Evolutionary conservation across 2,797 vertebrate genomes (phyloP), one percentile per base, ranked within the genome.

Genomic region (Myripristis murdjan): DNA sequence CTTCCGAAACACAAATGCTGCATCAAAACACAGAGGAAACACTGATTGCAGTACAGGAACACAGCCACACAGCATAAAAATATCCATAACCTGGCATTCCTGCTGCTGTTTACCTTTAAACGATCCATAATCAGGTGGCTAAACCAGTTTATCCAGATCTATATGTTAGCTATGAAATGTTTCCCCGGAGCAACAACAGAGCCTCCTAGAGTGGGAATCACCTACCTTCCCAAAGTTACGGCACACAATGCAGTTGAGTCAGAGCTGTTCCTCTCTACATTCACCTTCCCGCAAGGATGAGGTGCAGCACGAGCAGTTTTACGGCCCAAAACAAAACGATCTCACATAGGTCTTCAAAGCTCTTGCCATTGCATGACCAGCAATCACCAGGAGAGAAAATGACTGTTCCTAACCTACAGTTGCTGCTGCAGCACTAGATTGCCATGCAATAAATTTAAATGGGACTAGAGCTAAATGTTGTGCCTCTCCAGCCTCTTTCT

Each of bases 201-300:
- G 14, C 16, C 20, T 4, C 16, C 1, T 9, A 14, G 49, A 61
- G 24, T 33, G 44, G 63, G 31, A 80, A 75, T 79, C 77, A 82
- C 91, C 65, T 91, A 87, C 91, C 90, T 82, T 66, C 54, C 70
- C 46, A 73, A 57, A 68, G 70, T 23, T 4, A 54, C 73, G 41
- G 41, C 73, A 60, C 63, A 73, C 56, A 76, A 57, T 9, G 6
- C 16, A 23, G 70, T 5, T 1, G 23, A 73, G 52, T 35, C 61
- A 41, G 20, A 65, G 61, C 31, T 75, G 53, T 18, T 55, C 62
- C 55, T 24, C 64, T 47, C 52, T 2, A 18, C 31, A 35, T 33
- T 78, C 64, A 46, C 64, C 54, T 47, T 64, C 66, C 61, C 58
- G 6, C 54, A 46, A 57, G 65, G 43, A 73, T 55, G 64, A 71